A percentile compares a stretch with the other conserved stretches of the same genome.
Evolutionary conservation across 2,888 invertebrate genomes (phyloP).

Genomic region (Rhodophaea formosa): DNA sequence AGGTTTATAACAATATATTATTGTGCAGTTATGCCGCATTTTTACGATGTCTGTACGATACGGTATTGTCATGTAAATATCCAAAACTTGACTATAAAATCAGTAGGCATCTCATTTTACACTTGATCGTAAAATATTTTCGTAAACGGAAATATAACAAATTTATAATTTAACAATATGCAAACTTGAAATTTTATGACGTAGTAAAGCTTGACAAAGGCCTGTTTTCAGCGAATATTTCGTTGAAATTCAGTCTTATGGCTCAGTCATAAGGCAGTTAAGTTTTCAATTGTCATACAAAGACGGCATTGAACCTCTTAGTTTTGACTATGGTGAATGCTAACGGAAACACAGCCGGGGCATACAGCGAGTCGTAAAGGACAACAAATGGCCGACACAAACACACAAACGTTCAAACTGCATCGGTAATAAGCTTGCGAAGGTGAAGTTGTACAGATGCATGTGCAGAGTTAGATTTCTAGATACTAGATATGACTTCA

Average conservation of each 20-base stretch:
- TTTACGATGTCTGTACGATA: too few species aligned
- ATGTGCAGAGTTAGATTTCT: slow-evolving; percentile 10
- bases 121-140: not conserved
- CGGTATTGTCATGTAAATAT: slow-evolving; percentile 14
- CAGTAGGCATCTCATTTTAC: not conserved
- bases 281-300: not conserved
- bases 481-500: slow-evolving; percentile 12
- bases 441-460: slow-evolving; percentile 44
- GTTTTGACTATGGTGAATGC: slow-evolving; percentile 13
- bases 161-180: slow-evolving; percentile 3
- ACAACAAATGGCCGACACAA: slow-evolving; percentile 53
- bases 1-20: too few species aligned
- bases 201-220: slow-evolving; percentile 1
- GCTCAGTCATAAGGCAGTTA: not conserved
- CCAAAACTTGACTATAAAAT: not conserved
- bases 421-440: slow-evolving; percentile 62
- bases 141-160: not conserved
- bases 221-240: slow-evolving; percentile 26
- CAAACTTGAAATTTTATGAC: slow-evolving; percentile 10
- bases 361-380: slow-evolving; percentile 40
- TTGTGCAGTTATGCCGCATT: too few species aligned
- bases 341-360: slow-evolving; percentile 43
- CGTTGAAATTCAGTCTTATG: not conserved
- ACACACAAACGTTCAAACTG: slow-evolving; percentile 49
- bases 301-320: not conserved